These are phyloP conservation scores for Salminus brasiliensis DNA, from an alignment of 2,113 vertebrate genomes.

Conservation along the genomic window DNA sequence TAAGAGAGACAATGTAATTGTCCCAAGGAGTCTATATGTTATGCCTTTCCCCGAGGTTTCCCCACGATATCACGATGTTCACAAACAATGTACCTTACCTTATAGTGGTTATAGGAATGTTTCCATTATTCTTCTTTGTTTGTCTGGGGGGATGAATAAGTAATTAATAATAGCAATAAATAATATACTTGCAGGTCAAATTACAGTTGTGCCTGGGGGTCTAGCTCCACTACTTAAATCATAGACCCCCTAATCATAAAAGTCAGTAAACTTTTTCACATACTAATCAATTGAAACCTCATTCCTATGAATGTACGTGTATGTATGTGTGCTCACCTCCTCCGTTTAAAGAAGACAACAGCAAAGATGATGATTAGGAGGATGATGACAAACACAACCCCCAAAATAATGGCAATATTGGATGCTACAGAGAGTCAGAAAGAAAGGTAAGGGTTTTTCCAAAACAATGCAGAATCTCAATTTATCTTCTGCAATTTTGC, in stretches of 20 bases:
- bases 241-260: too few relatives aligned
- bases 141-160: constrained; percentile 52
- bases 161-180: background rate
- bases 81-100: too few relatives aligned
- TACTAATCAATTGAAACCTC: too few relatives aligned
- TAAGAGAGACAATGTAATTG: too few relatives aligned
- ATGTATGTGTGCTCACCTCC: constrained; percentile 66
- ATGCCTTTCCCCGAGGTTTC: too few relatives aligned
- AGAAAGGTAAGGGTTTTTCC: background rate
- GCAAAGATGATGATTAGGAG: constrained; percentile 62
- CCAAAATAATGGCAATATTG: background rate
- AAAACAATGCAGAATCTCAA: background rate
- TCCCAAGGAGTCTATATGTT: too few relatives aligned
- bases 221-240: too few relatives aligned
- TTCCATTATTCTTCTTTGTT: constrained; percentile 56
- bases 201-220: background rate
- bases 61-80: too few relatives aligned
- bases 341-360: constrained; percentile 81
- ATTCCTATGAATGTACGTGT: too few relatives aligned
- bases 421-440: background rate
- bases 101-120: constrained; percentile 70
- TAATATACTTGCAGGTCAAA: background rate
- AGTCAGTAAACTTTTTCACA: too few relatives aligned
- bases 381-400: constrained; percentile 17
- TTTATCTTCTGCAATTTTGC: background rate